A percentile compares a stretch with the other conserved stretches of the same genome.
phyloP scores from a whole-genome alignment of 2,113 vertebrate genomes.

The Electrona antarctica region DNA sequence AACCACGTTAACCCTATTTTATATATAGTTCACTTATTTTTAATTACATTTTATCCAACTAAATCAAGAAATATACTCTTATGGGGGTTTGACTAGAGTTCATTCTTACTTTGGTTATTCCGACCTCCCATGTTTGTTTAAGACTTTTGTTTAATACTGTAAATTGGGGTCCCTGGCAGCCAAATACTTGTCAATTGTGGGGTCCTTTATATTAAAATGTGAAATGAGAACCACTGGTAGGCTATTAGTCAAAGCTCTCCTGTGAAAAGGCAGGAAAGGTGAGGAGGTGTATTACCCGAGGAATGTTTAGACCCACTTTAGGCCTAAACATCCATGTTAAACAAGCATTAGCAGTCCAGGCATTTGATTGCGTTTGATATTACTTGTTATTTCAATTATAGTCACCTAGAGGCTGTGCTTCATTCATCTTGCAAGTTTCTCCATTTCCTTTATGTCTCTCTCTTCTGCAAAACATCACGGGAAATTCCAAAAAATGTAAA shows the following conservation, averaged over 20 bases:
- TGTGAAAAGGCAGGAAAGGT: conserved; percentile 49
- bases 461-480: conserved; percentile 26
- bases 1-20: no score
- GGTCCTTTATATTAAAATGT: no score
- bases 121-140: no score
- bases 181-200: no score
- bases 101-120: no score
- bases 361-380: conserved; percentile 4
- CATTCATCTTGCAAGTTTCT: conserved; percentile 38
- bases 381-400: conserved; percentile 21
- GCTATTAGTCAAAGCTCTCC: conserved; percentile 18
- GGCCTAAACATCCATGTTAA: conserved; percentile 18
- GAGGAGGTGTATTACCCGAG: conserved; percentile 68
- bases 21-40: no score
- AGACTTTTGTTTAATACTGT: no score
- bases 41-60: no score
- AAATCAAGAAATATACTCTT: no score
- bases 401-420: conserved; percentile 18
- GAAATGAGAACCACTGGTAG: no score
- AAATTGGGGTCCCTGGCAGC: no score
- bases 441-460: conserved; percentile 37
- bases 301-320: conserved; percentile 26
- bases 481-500: conserved; percentile 14
- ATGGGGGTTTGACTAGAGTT: no score
- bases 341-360: conserved; percentile 36